Base-by-base conservation (phyloP, 2,113 vertebrate species). In the Epinephelus cyanopodus region DNA sequence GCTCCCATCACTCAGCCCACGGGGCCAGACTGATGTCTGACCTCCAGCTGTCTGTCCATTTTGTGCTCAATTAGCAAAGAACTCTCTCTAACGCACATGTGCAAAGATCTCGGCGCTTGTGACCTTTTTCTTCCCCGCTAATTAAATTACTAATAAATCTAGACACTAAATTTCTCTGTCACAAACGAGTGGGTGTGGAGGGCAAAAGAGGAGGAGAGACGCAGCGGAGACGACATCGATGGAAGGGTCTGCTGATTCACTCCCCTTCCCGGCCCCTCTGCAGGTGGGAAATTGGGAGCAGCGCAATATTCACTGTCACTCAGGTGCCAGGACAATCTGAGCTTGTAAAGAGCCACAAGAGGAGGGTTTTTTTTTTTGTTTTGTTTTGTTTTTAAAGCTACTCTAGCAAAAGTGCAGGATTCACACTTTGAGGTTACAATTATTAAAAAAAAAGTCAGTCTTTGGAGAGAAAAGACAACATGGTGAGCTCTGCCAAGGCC, bases 41-140 rank as follows among this genome's bases (percentile, higher is more conserved):
- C 91, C 88, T 91, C 88, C 90, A 91, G 90, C 90, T 93, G 92
- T 94, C 93, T 84, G 84, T 77, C 85, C 76, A 82, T 88, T 91
- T 90, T 89, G 79, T 84, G 84, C 84, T 93, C 89, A 93, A 87
- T 94, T 92, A 93, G 71, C 80, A 83, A 84, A 89, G 67, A 90
- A 88, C 81, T 81, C 83, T 83, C 68, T 80, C 48, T 14, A 13
- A 60, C 1, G 27, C 84, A 83, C 86, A 80, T 77, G 85, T 75
- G 83, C 72, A 82, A 65, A 74, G 63, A 84, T 70, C 77, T 70
- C 53, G 21, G 65, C 18, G 29, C 65, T n/a, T 8, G 48, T 88
- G 87, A 92, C 91, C 83, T 92, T 92, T 89, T 82, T 68, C 62
- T 53, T 80, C 77, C 56, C 2, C 13, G 37, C 79, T 91, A 81